A percentile compares a stretch with the other conserved stretches of the same genome.
Conservation (phyloP, 2,888 invertebrate species). For the Agrotis clavis region DNA sequence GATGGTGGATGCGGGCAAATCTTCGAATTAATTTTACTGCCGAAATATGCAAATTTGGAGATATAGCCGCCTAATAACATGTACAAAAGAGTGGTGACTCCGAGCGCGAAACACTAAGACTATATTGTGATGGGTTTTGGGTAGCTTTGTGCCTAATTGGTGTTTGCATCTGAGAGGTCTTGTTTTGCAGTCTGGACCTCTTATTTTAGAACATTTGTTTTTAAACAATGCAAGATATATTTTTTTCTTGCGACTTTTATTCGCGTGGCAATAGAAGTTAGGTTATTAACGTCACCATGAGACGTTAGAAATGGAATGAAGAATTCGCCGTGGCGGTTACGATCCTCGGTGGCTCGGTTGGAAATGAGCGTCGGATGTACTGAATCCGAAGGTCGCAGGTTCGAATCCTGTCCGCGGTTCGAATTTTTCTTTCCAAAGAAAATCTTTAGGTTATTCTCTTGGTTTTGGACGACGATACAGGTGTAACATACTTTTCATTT, state of each 20-base stretch:
- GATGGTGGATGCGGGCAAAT: slow-evolving; percentile 89
- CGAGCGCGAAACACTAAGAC: slow-evolving; percentile 79
- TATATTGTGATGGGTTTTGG: slow-evolving; percentile 43
- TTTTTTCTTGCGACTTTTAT: not conserved
- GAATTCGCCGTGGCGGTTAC: too few relatives aligned
- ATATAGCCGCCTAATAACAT: slow-evolving; percentile 91
- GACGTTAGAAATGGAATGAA: too few relatives aligned
- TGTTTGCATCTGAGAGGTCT: slow-evolving; percentile 63
- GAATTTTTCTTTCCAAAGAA: too few relatives aligned
- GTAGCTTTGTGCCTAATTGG: slow-evolving; percentile 37
- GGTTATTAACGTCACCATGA: too few relatives aligned
- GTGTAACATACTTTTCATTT: not conserved
- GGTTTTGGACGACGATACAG: not conserved
- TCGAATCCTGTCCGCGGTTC: too few relatives aligned
- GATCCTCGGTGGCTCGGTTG: too few relatives aligned
- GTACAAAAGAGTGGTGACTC: slow-evolving; percentile 91
- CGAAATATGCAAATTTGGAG: slow-evolving; percentile 91
- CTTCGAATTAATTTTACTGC: slow-evolving; percentile 92
- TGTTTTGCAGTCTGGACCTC: not conserved
- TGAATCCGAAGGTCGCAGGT: too few relatives aligned
- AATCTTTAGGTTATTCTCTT: too few relatives aligned
- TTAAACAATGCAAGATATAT: not conserved
- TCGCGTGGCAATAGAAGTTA: not conserved
- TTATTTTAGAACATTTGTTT: not conserved
- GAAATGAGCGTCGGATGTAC: too few relatives aligned